Base-by-base conservation (phyloP, 2,888 invertebrate species). In the Ophion slaviceki region DNA sequence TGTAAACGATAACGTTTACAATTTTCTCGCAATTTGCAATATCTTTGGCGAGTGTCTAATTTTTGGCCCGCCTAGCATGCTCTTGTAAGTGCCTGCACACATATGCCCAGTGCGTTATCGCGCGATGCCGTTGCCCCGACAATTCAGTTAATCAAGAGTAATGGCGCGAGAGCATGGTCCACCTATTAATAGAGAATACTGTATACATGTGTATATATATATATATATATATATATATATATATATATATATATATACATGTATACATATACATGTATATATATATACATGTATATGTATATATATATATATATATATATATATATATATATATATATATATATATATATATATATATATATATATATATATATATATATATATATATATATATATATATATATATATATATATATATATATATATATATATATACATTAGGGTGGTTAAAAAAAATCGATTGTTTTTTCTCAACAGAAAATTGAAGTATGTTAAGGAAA, bases 61-160 rank as follows among this genome's bases (percentile, higher is more conserved):
- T 72, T 57, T 59, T n/a, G 36, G 17, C 17, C 24, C 24, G 24
- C 62, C 59, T 68, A 53, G 47, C n/a, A 7, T 36, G n/a, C 10
- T 32, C 68, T 36, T 4, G 62, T 64, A n/a, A 36, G n/a, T n/a
- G 47, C 76, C 11, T 61, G 6, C 6, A 24, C 68, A 40, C 20
- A 57, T n/a, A n/a, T 45, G 47, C 20, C 61, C 75, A 86, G 89
- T 86, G 87, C 88, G 89, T 91, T 90, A 91, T 89, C 89, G 85
- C 81, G 75, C 87, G 89, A 90, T 90, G 90, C 87, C 90, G 88
- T 88, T 89, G 89, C 88, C 85, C 88, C 80, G 89, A 87, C 89
- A 91, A 91, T 91, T 88, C 89, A 89, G 89, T 90, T 91, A 91
- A 91, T 91, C 91, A 88, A 90, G 88, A 91, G 91, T 91, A 91